Evolutionary conservation across 2,888 invertebrate species (phyloP).

Genomic region (Cerastis rubricosa): DNA sequence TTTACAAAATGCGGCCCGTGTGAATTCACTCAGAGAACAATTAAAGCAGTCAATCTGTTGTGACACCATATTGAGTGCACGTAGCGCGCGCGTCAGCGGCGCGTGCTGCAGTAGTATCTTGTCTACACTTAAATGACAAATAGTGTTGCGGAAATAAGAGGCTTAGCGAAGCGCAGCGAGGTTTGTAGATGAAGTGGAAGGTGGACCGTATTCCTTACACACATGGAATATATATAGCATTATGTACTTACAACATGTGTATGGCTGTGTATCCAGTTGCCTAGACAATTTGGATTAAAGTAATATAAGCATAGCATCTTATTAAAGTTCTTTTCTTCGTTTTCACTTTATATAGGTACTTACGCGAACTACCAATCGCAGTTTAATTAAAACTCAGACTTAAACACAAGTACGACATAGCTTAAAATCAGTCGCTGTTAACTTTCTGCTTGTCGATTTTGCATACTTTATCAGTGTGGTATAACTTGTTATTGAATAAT

Average conservation of each 20-base stretch:
- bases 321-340: background rate
- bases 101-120: too few species aligned
- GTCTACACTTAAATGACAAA: conserved; percentile 70
- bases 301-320: background rate
- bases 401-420: background rate
- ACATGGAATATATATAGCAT: background rate
- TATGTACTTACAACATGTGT: background rate
- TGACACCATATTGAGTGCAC: too few species aligned
- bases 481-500: background rate
- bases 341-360: background rate
- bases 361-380: background rate
- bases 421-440: background rate
- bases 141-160: conserved; percentile 72
- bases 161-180: conserved; percentile 71
- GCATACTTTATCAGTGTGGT: background rate
- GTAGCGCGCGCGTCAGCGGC: too few species aligned
- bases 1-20: too few species aligned
- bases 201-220: conserved; percentile 31
- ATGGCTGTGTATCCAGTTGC: background rate
- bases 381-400: background rate
- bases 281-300: background rate
- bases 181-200: conserved; percentile 50
- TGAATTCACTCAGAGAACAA: too few species aligned
- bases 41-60: too few species aligned
- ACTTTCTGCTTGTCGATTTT: background rate